Evolutionary conservation across 2,113 vertebrate genomes (phyloP).

Genomic region (Phalacrocorax pelagicus): DNA sequence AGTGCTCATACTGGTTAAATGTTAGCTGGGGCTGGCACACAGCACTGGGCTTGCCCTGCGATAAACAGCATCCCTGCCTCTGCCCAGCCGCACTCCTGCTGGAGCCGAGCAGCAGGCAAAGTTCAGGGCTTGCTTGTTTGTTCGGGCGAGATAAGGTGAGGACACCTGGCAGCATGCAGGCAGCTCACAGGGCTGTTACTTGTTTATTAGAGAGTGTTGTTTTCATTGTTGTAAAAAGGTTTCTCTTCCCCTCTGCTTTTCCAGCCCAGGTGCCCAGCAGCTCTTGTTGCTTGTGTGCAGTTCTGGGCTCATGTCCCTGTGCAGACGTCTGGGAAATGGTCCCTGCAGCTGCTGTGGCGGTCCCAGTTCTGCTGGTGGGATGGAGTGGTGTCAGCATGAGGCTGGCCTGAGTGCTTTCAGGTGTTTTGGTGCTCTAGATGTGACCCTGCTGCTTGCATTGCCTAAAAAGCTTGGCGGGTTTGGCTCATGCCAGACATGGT

Average conservation of each 20-base stretch:
- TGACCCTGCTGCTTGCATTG: background rate
- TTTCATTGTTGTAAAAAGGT: background rate
- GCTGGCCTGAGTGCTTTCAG: rapidly evolving
- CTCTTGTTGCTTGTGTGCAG: background rate
- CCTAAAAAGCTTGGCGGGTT: background rate
- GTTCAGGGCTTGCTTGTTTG: conserved; percentile 54
- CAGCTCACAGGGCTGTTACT: background rate
- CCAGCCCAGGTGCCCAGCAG: background rate
- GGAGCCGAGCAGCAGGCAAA: conserved; percentile 7
- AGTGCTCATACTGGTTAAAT: background rate
- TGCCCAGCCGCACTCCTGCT: rapidly evolving
- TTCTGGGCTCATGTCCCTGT: rapidly evolving
- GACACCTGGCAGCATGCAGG: background rate
- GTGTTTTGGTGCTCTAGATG: background rate
- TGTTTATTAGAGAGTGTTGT: background rate
- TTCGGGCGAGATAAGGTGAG: background rate
- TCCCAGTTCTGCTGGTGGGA: rapidly evolving
- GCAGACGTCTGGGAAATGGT: background rate
- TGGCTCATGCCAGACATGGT: background rate
- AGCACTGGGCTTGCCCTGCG: background rate
- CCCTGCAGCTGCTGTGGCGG: background rate
- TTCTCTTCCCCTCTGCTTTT: background rate
- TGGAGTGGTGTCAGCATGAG: background rate
- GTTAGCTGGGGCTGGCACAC: background rate
- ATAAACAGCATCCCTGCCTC: background rate